Base-by-base conservation (phyloP, 2,797 vertebrate species). In the Pseudomugil tenellus region DNA sequence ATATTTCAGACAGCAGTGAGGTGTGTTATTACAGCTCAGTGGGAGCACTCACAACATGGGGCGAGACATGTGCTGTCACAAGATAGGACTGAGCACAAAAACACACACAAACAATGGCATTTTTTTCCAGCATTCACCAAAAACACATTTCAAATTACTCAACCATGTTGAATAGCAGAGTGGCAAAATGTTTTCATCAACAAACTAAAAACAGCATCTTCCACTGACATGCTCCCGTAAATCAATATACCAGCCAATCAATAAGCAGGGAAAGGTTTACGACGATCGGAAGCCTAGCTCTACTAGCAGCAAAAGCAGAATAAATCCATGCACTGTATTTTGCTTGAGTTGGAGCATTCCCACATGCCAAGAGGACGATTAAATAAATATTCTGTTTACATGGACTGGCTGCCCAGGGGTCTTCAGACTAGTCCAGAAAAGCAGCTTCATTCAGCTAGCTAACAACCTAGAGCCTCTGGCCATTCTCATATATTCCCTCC, bases 1-100 rank as follows among this genome's bases (percentile, higher is more conserved):
- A 92, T 92, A 92, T 93, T 92, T 94, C 91, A 93, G 87, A 74
- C 83, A 73, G 80, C 89, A 89, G 71, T 77, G 89, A 91, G 90
- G 86, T 92, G 90, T 91, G 91, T 92, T 93, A 92, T 93, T 91
- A 92, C 84, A 84, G 88, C 91, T 85, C 84, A 84, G 85, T 79
- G 79, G 87, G 88, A 87, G 79, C 76, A 72, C 82, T 88, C 89
- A 72, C 90, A 90, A 86, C 90, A 86, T 85, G 88, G 78, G 86
- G 83, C 76, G 63, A 68, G 83, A 87, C 84, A 84, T 89, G 88
- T 86, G 87, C 85, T 75, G 73, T 85, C 85, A 76, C 81, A 64
- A 85, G 88, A 89, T 85, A 88, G 83, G 74, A 54, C 80, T 16
- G 29, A 58, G 58, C 52, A 70, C 63, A 72, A 66, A 79, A 72